Conservation (phyloP, 2,113 vertebrate genomes). For the Alosa alosa region DNA sequence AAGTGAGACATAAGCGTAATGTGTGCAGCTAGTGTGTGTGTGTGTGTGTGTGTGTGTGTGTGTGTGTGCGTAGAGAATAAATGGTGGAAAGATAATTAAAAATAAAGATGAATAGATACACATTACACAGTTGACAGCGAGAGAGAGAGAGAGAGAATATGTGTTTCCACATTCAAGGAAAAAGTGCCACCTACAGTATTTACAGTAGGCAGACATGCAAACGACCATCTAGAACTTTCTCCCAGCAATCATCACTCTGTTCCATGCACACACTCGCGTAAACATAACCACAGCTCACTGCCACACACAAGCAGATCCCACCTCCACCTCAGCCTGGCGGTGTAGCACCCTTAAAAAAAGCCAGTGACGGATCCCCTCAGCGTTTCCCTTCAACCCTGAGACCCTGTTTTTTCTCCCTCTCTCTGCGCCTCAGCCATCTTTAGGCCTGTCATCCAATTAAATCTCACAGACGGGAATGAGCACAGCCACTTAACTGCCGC, state of each 20-base stretch:
- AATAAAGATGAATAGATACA: not conserved
- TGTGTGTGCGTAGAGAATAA: not conserved
- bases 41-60: slow-evolving; percentile 8
- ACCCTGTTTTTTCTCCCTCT: not conserved
- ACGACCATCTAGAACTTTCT: not conserved
- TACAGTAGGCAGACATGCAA: not conserved
- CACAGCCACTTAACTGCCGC: slow-evolving; percentile 63
- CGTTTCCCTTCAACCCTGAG: not conserved
- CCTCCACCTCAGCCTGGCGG: not conserved
- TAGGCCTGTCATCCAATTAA: slow-evolving; percentile 61
- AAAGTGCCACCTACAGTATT: not conserved
- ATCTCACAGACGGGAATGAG: slow-evolving; percentile 56
- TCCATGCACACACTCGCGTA: not conserved
- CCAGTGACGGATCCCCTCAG: not conserved
- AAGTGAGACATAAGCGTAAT: not conserved
- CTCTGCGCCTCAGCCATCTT: slow-evolving; percentile 43
- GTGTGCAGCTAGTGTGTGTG: not conserved
- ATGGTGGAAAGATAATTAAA: not conserved
- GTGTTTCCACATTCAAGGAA: not conserved
- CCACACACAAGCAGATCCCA: not conserved
- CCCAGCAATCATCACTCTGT: not conserved
- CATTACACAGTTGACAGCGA: too few relatives aligned
- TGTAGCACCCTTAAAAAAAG: not conserved
- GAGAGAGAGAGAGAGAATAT: not conserved
- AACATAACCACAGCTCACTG: not conserved